Evolutionary conservation across 2,113 vertebrate species (phyloP), one percentile per base, ranked within the genome.

Genomic region (Cygnus atratus): DNA sequence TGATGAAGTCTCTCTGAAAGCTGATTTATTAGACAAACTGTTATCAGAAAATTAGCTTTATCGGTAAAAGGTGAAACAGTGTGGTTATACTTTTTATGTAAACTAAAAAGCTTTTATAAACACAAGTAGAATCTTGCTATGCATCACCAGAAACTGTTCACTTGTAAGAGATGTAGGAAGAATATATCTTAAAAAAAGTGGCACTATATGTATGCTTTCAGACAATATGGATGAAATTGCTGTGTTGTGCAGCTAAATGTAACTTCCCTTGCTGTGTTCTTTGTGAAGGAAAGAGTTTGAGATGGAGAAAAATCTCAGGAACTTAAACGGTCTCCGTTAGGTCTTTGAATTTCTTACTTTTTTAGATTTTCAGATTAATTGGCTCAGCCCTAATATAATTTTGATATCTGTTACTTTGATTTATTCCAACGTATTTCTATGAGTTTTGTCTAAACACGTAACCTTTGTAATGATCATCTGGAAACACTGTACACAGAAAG

Each of bases 71-170:
- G 93, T 91, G 96, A 90, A 97, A 61, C 88, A 55, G 29, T 48
- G 77, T 78, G 88, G 87, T 95, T 94, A 93, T 65, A 55, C 25
- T 76, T 61, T 86, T 88, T n/a, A 65, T 10, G 58, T 93, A 92
- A 80, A 84, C 48, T 84, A 63, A 93, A 95, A 90, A 66, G 93
- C 80, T 97, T 88, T 96, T 96, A 78, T 96, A 76, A 95, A 96
- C 95, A 95, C 95, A 84, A 68, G 37, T 91, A 94, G 72, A 79
- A 74, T 95, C 90, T 74, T 54, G 92, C 58, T 97, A 79, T 88
- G 95, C 96, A 95, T 94, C 37, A 97, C 97, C 92, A 93, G 92
- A 96, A 97, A 89, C 92, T 66, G 92, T 91, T 92, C 28, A 44
- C 93, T 93, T 75, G 63, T n/a, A 95, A 97, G 86, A 94, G 54